Base-by-base conservation (phyloP, 2,888 invertebrate genomes). In the Folsomia candida region DNA sequence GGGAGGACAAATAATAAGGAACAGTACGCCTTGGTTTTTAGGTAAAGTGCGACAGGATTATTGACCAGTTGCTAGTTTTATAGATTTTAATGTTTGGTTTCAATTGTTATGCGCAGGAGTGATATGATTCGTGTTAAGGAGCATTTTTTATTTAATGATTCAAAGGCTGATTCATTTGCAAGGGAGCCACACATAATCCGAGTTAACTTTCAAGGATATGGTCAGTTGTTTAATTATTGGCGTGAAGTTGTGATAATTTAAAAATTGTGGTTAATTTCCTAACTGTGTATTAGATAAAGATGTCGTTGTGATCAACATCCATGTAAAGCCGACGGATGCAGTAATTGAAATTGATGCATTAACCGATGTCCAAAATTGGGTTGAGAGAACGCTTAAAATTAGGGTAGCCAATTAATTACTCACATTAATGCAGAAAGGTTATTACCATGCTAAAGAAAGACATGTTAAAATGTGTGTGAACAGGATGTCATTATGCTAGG, bases 1-100 rank as follows among this genome's bases (percentile, higher is more conserved):
- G 75, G 75, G 6, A 27, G 73, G 51, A 61, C 73, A 1, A 71
- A 75, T 22, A 73, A 71, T 29, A 72, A 75, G 26, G 75, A 75
- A 25, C 75, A 73, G 27, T 75, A 75, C 66, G 75, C 54, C 3
- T 25, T 75, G 11, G 61, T 75, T 27, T 75, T 62, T 60, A 72
- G 73, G 75, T 75, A 57, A 37, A n/a, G n/a, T n/a, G n/a, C n/a
- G n/a, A n/a, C n/a, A 47, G n/a, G 47, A 9, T 11, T 47, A 14
- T 47, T n/a, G n/a, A n/a, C n/a, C n/a, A n/a, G n/a, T n/a, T n/a
- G n/a, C n/a, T n/a, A n/a, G n/a, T n/a, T n/a, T n/a, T n/a, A n/a
- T n/a, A n/a, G n/a, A n/a, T n/a, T n/a, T n/a, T n/a, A n/a, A n/a
- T n/a, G n/a, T n/a, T n/a, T n/a, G n/a, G n/a, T n/a, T n/a, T n/a